These are phyloP conservation scores for Leptarthrus brevirostris DNA, from an alignment of 2,888 invertebrate species.

Conservation along the genomic window DNA sequence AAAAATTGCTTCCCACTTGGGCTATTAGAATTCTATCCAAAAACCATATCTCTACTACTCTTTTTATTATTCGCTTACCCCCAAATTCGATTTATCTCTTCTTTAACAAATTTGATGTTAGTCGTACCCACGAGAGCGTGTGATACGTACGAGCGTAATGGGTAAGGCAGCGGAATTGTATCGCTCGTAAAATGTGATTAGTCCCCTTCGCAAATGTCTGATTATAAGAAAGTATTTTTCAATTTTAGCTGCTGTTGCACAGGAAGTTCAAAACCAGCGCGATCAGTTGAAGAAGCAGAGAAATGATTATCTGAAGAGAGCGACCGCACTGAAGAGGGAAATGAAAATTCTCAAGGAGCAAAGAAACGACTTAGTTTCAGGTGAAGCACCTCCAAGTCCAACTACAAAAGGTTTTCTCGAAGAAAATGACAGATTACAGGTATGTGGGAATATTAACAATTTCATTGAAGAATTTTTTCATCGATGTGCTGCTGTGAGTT, in stretches of 20 bases:
- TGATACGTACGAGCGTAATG: conserved; percentile 20
- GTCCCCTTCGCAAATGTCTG: neutral
- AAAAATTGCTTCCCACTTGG: conserved; percentile 31
- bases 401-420: conserved; percentile 83
- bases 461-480: conserved; percentile 29
- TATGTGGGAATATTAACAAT: conserved; percentile 64
- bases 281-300: conserved; percentile 83
- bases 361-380: conserved; percentile 77
- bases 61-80: conserved; percentile 26
- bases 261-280: conserved; percentile 85
- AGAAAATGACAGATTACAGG: conserved; percentile 88
- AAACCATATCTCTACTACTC: conserved; percentile 31
- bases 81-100: conserved; percentile 29
- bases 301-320: conserved; percentile 83
- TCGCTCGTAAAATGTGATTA: conserved; percentile 48
- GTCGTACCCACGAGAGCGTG: conserved; percentile 36
- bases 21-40: conserved; percentile 38
- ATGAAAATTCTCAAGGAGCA: conserved; percentile 82
- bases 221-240: conserved; percentile 15
- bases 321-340: conserved; percentile 78
- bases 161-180: conserved; percentile 40
- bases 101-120: conserved; percentile 35
- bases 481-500: neutral
- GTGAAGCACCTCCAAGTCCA: conserved; percentile 74
- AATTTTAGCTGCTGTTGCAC: conserved; percentile 75